Conservation (phyloP, 2,888 invertebrate genomes). For the Keiferia lycopersicella region DNA sequence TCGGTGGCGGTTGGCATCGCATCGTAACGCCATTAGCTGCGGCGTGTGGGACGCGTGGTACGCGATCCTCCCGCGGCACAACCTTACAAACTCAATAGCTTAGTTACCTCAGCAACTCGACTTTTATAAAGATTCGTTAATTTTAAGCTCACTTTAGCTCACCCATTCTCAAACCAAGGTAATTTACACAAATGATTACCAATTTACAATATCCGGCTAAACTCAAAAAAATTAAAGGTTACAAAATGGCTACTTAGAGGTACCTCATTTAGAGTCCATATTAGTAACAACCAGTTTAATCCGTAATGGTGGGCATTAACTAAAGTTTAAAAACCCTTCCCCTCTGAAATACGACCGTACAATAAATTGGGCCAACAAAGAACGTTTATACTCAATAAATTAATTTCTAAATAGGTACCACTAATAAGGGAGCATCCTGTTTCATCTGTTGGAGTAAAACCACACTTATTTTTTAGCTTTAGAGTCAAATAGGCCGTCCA, state of each 20-base stretch:
- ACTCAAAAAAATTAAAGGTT: conserved; percentile 31
- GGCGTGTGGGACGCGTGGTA: neutral
- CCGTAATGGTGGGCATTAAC: conserved; percentile 33
- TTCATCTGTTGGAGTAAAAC: neutral
- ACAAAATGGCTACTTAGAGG: conserved; percentile 36
- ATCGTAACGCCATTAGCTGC: neutral
- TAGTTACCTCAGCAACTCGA: no score
- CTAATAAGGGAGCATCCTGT: conserved; percentile 24
- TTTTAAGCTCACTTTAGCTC: neutral
- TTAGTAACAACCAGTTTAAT: conserved; percentile 42
- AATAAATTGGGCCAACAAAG: conserved; percentile 41
- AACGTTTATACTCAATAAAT: conserved; percentile 33
- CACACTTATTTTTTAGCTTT: conserved; percentile 1
- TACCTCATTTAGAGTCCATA: conserved; percentile 37
- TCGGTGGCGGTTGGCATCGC: conserved; percentile 12
- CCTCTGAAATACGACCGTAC: conserved; percentile 27
- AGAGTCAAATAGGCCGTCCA: neutral
- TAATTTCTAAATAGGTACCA: conserved; percentile 32
- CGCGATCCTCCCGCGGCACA: neutral
- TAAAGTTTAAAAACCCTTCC: conserved; percentile 36
- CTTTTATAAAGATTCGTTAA: neutral
- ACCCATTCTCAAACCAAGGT: neutral
- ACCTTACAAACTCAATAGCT: no score
- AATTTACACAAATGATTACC: conserved; percentile 3
- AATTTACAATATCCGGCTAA: conserved; percentile 19